Percentiles rank a stretch among this genome's conserved stretches.
Evolutionary conservation across 2,797 vertebrate genomes (phyloP).

Genomic region (Clarias laeviceps): DNA sequence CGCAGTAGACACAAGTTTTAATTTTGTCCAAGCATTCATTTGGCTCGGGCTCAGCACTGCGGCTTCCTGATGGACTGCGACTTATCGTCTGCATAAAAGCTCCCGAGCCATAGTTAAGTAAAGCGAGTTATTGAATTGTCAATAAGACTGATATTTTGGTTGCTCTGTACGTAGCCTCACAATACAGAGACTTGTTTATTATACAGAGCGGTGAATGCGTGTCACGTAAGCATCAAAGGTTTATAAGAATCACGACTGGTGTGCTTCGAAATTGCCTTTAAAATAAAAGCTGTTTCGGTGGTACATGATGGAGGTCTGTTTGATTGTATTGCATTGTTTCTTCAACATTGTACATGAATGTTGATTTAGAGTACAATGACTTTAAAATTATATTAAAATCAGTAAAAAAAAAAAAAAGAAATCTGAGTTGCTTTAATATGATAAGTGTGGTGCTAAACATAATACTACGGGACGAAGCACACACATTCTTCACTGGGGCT

Average conservation of each 20-base stretch:
- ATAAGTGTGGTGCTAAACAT: neutral
- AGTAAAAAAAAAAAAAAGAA: neutral
- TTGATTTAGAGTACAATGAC: neutral
- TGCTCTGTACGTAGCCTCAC: neutral
- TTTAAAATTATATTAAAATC: neutral
- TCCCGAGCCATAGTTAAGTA: slow-evolving; percentile 43
- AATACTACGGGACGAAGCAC: neutral
- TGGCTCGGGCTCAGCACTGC: slow-evolving; percentile 36
- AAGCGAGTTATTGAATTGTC: slow-evolving; percentile 36
- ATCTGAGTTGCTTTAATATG: neutral
- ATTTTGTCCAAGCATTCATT: slow-evolving; percentile 16
- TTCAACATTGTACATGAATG: neutral
- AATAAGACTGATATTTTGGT: slow-evolving; percentile 36
- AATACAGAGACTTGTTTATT: neutral
- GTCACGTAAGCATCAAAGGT: neutral
- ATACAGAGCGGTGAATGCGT: neutral
- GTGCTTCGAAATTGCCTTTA: neutral
- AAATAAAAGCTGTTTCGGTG: neutral
- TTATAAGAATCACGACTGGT: neutral
- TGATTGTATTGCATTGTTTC: neutral
- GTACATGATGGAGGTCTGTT: neutral
- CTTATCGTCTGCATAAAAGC: slow-evolving; percentile 25
- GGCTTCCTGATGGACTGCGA: slow-evolving; percentile 26
- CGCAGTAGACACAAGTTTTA: slow-evolving; percentile 7
- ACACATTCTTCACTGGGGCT: neutral